Conservation (phyloP, 2,113 vertebrate genomes). For the Ivindomyrus marchei region DNA sequence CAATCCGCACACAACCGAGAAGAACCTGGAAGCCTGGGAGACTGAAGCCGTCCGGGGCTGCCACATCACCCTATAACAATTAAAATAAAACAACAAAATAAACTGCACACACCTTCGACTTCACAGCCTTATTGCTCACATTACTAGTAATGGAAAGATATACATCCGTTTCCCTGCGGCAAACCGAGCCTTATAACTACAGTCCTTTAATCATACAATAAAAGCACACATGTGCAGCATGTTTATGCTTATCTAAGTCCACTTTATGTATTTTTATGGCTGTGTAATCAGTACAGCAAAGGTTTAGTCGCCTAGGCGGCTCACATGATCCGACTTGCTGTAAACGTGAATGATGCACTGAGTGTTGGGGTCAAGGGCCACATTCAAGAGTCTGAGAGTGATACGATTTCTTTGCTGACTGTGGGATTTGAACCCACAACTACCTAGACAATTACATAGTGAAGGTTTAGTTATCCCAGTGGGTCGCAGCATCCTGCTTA, state of each 20-base stretch:
- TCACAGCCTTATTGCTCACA: background rate
- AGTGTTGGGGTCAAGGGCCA: background rate
- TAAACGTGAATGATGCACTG: background rate
- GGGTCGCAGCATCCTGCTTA: background rate
- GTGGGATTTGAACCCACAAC: background rate
- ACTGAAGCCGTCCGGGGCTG: background rate
- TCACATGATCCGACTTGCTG: background rate
- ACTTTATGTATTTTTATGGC: background rate
- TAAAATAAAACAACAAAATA: background rate
- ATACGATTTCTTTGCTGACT: background rate
- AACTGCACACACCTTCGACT: background rate
- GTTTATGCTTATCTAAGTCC: background rate
- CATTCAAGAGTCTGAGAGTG: background rate
- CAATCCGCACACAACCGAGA: background rate
- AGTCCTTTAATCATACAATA: background rate
- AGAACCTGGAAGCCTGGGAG: background rate
- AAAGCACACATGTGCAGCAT: background rate
- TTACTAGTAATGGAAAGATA: background rate
- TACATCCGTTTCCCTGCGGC: background rate
- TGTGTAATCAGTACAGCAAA: background rate
- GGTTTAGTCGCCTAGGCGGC: background rate
- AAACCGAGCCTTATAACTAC: background rate
- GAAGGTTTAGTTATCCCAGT: background rate
- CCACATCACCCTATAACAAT: background rate
- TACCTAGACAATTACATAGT: background rate